Evolutionary conservation across 2,888 invertebrate species (phyloP).

Genomic region (Melanargia galathea): DNA sequence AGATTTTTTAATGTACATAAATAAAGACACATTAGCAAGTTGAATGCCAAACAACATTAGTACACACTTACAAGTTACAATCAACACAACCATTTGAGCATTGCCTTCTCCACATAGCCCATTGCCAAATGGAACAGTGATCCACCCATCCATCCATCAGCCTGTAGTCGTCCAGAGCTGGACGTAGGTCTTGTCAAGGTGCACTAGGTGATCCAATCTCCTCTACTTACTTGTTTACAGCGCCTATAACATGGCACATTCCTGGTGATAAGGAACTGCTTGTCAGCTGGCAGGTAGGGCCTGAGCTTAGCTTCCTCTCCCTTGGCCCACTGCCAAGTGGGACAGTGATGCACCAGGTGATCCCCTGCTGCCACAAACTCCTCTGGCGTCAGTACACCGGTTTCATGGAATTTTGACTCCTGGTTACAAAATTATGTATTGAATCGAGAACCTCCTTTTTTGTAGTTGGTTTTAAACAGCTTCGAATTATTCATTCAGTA

Average conservation of each 20-base stretch:
- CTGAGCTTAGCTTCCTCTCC: slow-evolving; percentile 96
- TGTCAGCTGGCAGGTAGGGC: slow-evolving; percentile 94
- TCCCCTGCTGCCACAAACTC: slow-evolving; percentile 99
- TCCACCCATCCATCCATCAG: no score
- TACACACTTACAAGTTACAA: no score
- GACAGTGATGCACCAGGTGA: slow-evolving; percentile 99
- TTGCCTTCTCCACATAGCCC: no score
- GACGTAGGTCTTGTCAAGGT: no score
- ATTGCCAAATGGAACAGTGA: no score
- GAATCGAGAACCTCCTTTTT: neutral
- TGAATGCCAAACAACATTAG: no score
- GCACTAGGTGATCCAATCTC: neutral
- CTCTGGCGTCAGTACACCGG: slow-evolving; percentile 98
- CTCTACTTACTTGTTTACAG: slow-evolving; percentile 89
- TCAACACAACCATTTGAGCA: no score
- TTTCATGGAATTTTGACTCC: slow-evolving; percentile 99
- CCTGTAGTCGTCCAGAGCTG: no score
- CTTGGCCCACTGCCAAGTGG: slow-evolving; percentile 99
- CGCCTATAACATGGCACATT: slow-evolving; percentile 98
- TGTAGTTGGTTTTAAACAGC: neutral
- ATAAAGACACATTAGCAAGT: no score
- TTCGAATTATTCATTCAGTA: neutral
- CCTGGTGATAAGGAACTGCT: slow-evolving; percentile 97
- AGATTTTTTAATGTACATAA: no score
- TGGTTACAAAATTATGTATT: slow-evolving; percentile 54